A percentile compares a stretch with the other conserved stretches of the same genome.
Evolutionary conservation across 2,113 vertebrate species (phyloP).

Genomic region (Gobiocypris rarus): DNA sequence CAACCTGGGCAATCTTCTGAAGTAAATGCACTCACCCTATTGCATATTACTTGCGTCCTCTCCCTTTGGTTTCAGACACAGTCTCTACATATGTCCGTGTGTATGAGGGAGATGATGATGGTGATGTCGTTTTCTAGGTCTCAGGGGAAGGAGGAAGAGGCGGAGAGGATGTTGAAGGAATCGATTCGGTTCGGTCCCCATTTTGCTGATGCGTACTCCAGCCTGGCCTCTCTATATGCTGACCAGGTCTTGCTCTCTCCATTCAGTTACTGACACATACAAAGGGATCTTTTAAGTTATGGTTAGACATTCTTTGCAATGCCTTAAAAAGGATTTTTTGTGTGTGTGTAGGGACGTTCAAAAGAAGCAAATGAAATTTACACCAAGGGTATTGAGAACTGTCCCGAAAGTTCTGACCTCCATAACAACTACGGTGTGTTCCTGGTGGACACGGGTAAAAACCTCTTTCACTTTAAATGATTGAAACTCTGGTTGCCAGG

Average conservation of each 20-base stretch:
- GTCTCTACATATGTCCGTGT: neutral
- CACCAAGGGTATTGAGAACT: slow-evolving; percentile 87
- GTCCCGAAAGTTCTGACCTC: slow-evolving; percentile 92
- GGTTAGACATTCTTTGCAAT: neutral
- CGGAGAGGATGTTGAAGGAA: slow-evolving; percentile 81
- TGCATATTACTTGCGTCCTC: neutral
- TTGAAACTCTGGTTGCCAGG: neutral
- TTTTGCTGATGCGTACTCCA: slow-evolving; percentile 95
- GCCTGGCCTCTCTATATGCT: slow-evolving; percentile 89
- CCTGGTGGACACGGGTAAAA: slow-evolving; percentile 89
- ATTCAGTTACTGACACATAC: neutral
- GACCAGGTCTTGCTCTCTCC: slow-evolving; percentile 83
- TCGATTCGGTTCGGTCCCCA: slow-evolving; percentile 88
- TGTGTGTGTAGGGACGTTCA: slow-evolving; percentile 79
- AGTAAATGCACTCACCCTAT: neutral
- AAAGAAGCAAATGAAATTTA: slow-evolving; percentile 89
- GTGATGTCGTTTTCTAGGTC: slow-evolving; percentile 73
- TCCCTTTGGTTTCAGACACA: neutral
- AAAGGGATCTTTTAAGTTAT: neutral
- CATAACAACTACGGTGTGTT: slow-evolving; percentile 98
- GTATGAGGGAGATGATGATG: slow-evolving; percentile 17
- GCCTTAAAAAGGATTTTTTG: too few relatives aligned
- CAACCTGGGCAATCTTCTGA: slow-evolving; percentile 94
- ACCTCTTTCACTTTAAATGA: too few relatives aligned
- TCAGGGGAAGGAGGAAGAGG: slow-evolving; percentile 86